Evolutionary conservation across 2,888 invertebrate species (phyloP), one percentile per base, ranked within the genome.

Genomic region (Cremastobaeus sp.): DNA sequence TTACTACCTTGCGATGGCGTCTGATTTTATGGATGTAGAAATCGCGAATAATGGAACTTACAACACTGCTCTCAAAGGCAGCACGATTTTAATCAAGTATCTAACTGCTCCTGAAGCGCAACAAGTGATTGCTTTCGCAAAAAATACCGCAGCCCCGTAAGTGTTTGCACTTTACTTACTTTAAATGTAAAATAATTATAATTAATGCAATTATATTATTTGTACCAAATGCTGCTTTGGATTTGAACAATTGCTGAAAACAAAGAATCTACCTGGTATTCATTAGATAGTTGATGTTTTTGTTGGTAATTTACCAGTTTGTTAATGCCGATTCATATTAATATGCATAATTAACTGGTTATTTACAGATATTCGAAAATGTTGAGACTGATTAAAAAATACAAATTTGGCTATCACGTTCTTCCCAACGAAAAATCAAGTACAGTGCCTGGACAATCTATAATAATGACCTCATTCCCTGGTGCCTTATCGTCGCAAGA

Each of bases 391-490:
- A 89, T 95, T 82, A 97, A 97, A 86, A 92, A 92, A 62, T 97
- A 97, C 89, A 93, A 93, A 81, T 91, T 97, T 52, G 91, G 92
- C 71, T 95, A 92, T 85, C 94, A 93, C 77, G 86, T 89, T 48
- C 90, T 91, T 8, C 88, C 90, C 1, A 88, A 88, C 45, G 88
- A 89, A 43, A 88, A 89, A 11, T 77, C 78, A 0, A 57, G 76
- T 6, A 85, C 90, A 1, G 91, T 94, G 15, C 92, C 94, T 0
- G 94, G 93, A 0, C 89, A 89, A 34, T 90, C 91, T 2, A 90
- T 95, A 15, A 91, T 92, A 6, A 95, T 96, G 88, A 93, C 95
- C 0, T 93, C 96, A 0, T 96, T 95, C 86, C 96, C 96, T 0
- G 96, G 95, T 6, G 91, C 93, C 9, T 84, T 96, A 30, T 92